Conservation (phyloP, 2,888 invertebrate species). For the Erannis defoliaria region DNA sequence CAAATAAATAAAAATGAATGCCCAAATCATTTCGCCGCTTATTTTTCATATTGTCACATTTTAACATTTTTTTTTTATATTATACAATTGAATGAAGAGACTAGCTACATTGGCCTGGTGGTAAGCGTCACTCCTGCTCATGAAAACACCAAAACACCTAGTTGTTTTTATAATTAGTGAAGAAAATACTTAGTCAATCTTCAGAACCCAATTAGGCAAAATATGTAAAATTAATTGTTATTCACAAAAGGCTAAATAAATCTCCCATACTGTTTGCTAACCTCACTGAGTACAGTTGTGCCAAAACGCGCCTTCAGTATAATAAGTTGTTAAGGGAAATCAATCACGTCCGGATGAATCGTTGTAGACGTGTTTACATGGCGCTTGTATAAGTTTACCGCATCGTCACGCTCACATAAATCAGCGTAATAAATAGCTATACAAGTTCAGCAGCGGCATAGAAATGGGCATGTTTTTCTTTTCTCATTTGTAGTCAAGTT, state of each 20-base stretch:
- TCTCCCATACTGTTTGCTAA: slow-evolving; percentile 11
- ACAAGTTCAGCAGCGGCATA: neutral
- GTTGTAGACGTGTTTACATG: slow-evolving; percentile 21
- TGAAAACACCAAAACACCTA: no score
- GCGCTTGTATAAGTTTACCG: slow-evolving; percentile 20
- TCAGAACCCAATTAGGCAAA: neutral
- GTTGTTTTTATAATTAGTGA: neutral
- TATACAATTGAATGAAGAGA: no score
- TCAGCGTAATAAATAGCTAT: slow-evolving; percentile 11
- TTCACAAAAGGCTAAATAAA: neutral
- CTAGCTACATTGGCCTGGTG: no score
- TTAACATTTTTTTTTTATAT: no score
- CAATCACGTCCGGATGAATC: slow-evolving; percentile 35
- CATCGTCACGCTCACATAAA: slow-evolving; percentile 19
- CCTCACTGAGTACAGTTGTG: neutral
- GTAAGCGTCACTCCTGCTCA: no score
- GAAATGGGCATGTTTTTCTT: neutral
- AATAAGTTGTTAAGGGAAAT: slow-evolving; percentile 24
- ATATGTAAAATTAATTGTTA: neutral
- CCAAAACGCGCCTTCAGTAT: slow-evolving; percentile 9
- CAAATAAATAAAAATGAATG: no score
- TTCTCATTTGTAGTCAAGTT: neutral
- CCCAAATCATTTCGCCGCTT: no score
- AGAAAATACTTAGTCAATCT: neutral
- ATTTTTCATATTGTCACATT: no score